A percentile compares a stretch with the other conserved stretches of the same genome.
These are phyloP conservation scores for Heteromurus nitidus DNA, from an alignment of 2,888 invertebrate species.

Conservation along the genomic window DNA sequence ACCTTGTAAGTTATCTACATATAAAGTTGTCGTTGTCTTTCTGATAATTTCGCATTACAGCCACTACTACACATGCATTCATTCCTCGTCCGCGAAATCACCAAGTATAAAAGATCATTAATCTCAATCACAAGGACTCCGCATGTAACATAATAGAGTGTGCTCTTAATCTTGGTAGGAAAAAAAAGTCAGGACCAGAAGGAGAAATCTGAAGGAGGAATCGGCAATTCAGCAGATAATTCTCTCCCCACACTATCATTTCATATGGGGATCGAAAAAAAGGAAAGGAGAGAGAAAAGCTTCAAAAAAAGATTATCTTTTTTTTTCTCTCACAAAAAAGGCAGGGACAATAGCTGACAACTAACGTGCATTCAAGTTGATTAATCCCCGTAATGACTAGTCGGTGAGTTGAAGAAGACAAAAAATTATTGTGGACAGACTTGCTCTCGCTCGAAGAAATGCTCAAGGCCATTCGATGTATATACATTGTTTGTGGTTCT, in stretches of 20 bases:
- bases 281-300: constrained; percentile 1
- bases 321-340: constrained; percentile 28
- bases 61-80: constrained; percentile 40
- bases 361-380: constrained; percentile 57
- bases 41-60: constrained; percentile 53
- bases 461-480: constrained; percentile 7
- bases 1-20: background rate
- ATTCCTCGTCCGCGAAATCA: too few species aligned
- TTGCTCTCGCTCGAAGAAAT: background rate
- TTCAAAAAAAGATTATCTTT: constrained; percentile 22
- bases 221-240: constrained; percentile 36
- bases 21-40: constrained; percentile 29
- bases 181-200: constrained; percentile 24
- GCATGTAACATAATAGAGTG: constrained; percentile 29
- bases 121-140: constrained; percentile 52
- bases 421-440: constrained; percentile 43
- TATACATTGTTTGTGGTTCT: background rate
- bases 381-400: constrained; percentile 53
- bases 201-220: constrained; percentile 9
- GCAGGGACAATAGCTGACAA: constrained; percentile 42
- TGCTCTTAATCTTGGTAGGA: constrained; percentile 46
- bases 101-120: constrained; percentile 55
- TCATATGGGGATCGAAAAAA: too few species aligned
- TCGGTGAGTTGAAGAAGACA: constrained; percentile 13
- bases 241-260: too few species aligned